Evolutionary conservation across 1,140 invertebrate genomes (phyloP).

Genomic region (Phocides pigmalion): DNA sequence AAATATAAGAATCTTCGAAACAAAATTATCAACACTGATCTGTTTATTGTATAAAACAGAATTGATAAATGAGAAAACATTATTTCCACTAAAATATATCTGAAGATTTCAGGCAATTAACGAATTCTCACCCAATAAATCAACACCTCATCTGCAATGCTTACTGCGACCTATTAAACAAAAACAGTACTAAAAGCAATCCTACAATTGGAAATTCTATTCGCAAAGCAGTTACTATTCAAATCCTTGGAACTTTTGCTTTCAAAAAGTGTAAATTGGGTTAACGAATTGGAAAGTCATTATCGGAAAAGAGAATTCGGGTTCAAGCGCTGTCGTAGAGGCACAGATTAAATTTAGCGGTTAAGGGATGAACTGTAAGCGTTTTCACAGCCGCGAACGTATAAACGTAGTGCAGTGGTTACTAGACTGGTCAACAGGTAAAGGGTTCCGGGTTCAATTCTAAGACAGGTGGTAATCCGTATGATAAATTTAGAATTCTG

Average conservation of each 20-base stretch:
- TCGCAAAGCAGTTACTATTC: conserved; percentile 27
- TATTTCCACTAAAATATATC: too few species aligned
- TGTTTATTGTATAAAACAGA: too few species aligned
- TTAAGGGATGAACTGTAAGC: background rate
- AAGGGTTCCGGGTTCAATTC: too few species aligned
- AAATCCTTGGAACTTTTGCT: conserved; percentile 34
- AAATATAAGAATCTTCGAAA: too few species aligned
- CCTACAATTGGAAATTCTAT: conserved; percentile 27
- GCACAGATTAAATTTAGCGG: conserved; percentile 26
- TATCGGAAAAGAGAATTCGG: conserved; percentile 34
- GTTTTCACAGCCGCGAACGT: too few species aligned
- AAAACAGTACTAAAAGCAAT: conserved; percentile 28
- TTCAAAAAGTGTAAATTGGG: conserved; percentile 37
- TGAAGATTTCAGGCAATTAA: background rate
- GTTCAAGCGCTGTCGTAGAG: conserved; percentile 24
- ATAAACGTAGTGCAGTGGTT: too few species aligned
- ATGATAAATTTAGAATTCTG: too few species aligned
- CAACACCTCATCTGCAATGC: conserved; percentile 3
- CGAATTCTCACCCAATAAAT: background rate
- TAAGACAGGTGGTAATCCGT: too few species aligned
- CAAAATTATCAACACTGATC: too few species aligned
- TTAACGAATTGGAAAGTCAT: conserved; percentile 37
- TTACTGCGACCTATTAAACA: conserved; percentile 19
- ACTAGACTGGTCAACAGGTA: too few species aligned
- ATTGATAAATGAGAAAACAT: too few species aligned